Conservation (phyloP, 2,888 invertebrate species). For the Drosophila paramelanica region DNA sequence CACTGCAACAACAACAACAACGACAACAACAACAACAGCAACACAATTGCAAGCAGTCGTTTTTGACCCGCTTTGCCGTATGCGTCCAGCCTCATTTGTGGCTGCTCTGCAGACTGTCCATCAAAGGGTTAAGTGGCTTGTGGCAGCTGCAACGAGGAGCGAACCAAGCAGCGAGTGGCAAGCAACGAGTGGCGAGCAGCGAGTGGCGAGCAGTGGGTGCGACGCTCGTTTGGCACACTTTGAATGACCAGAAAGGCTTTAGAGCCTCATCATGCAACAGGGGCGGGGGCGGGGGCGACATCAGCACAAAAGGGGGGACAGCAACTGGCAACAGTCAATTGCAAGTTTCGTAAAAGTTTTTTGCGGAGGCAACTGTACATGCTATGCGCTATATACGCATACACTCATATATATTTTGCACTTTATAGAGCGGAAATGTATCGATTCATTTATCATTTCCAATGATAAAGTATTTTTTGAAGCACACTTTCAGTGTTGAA, state of each 20-base stretch:
- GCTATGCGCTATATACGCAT: neutral
- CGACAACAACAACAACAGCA: conserved; percentile 5
- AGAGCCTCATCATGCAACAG: conserved; percentile 40
- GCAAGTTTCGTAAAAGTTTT: conserved; percentile 29
- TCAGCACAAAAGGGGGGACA: neutral
- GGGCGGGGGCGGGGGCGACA: neutral
- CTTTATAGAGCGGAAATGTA: conserved; percentile 8
- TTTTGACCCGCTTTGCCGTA: conserved; percentile 8
- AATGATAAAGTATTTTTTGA: neutral
- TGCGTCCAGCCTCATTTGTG: conserved; percentile 60
- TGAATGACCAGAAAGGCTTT: conserved; percentile 41
- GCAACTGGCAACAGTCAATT: conserved; percentile 25
- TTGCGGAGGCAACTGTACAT: neutral
- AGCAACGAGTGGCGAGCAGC: conserved; percentile 16
- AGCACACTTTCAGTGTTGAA: neutral
- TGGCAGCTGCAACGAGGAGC: conserved; percentile 47
- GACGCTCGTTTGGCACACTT: conserved; percentile 40
- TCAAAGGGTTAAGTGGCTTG: conserved; percentile 76
- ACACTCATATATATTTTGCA: neutral
- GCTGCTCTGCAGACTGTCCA: conserved; percentile 56
- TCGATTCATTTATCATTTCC: conserved; percentile 28
- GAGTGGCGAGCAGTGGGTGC: neutral
- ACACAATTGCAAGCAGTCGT: conserved; percentile 16
- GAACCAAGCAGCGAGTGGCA: conserved; percentile 14
- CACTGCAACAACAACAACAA: conserved; percentile 42